Base-by-base conservation (phyloP, 2,113 vertebrate genomes). In the Lamprotornis superbus region DNA sequence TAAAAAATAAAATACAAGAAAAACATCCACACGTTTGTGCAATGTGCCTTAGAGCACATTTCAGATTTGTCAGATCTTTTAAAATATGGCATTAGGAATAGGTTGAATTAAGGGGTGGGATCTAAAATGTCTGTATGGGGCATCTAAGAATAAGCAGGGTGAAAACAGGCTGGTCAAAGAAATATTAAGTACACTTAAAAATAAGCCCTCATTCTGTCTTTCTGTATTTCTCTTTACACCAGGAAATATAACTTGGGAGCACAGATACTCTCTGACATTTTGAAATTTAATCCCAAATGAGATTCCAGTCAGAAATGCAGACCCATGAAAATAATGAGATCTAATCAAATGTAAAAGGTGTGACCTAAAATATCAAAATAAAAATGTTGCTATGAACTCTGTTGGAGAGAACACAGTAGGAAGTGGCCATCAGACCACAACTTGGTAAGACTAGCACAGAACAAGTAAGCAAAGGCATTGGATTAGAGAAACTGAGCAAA, bases 141-240 rank as follows among this genome's bases (percentile, higher is more conserved):
- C 74, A 94, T 65, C 52, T 89, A 64, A 74, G 33, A 91, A 84
- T 24, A 84, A 56, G 23, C 19, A 90, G 35, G 57, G 52, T 83
- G 75, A 91, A 92, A 96, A 83, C 14, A 75, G 31, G 30, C 35
- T 57, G 53, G 80, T 59, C 68, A 87, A 18, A 40, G 37, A 65
- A 88, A 83, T 78, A 47, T 2, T 61, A 83, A 67, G 35, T 42
- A 8, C 40, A 74, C 46, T 60, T 92, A 63, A 94, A 92, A 93
- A 92, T 46, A 78, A 96, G 79, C 7, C 65, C 86, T 77, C 80
- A 91, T 91, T 95, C 83, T 89, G 83, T 92, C 90, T 75, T 83
- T 75, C 53, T 83, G 49, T 46, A 57, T 94, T 94, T 86, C 64
- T 76, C 44, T 88, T 78, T 69, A 71, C 37, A 79, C 31, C 18